A percentile compares a stretch with the other conserved stretches of the same genome.
These are phyloP conservation scores for Oreohelix idahoensis DNA, from an alignment of 1,140 invertebrate species.

Conservation along the genomic window DNA sequence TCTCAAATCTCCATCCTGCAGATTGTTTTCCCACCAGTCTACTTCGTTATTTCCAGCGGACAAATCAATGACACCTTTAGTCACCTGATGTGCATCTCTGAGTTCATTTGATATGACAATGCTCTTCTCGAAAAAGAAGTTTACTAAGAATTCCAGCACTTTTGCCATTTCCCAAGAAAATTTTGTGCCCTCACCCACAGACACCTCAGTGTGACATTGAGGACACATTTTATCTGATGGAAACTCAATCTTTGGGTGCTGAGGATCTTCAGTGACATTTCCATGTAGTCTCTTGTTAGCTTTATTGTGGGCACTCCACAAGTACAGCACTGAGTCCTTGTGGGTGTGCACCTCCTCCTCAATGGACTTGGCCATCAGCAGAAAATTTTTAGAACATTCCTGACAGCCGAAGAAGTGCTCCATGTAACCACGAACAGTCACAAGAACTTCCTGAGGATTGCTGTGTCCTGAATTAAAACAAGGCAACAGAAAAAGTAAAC, in stretches of 20 bases:
- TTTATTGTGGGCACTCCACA: slow-evolving; percentile 95
- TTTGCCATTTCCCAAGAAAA: slow-evolving; percentile 81
- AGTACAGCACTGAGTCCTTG: slow-evolving; percentile 88
- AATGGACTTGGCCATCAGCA: slow-evolving; percentile 78
- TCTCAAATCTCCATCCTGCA: slow-evolving; percentile 57
- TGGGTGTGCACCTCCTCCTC: slow-evolving; percentile 80
- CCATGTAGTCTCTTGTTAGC: slow-evolving; percentile 86
- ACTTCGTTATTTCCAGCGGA: slow-evolving; percentile 40
- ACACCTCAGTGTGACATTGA: slow-evolving; percentile 78
- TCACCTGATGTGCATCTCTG: no score
- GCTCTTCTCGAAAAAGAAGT: slow-evolving; percentile 78
- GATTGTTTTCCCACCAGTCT: slow-evolving; percentile 66
- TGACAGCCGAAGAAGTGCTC: slow-evolving; percentile 94
- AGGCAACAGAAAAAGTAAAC: not conserved
- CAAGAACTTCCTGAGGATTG: slow-evolving; percentile 80
- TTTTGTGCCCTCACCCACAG: slow-evolving; percentile 53
- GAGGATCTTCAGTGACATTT: slow-evolving; percentile 91
- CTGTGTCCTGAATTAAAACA: slow-evolving; percentile 36
- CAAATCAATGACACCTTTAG: not conserved
- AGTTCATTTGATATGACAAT: slow-evolving; percentile 41
- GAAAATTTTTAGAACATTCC: slow-evolving; percentile 90
- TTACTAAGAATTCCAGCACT: slow-evolving; percentile 84
- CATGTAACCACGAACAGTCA: slow-evolving; percentile 90
- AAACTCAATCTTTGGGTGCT: slow-evolving; percentile 92
- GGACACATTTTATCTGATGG: slow-evolving; percentile 82